Evolutionary conservation across 1,140 invertebrate species (phyloP).

Genomic region (Drosophila aff.): DNA sequence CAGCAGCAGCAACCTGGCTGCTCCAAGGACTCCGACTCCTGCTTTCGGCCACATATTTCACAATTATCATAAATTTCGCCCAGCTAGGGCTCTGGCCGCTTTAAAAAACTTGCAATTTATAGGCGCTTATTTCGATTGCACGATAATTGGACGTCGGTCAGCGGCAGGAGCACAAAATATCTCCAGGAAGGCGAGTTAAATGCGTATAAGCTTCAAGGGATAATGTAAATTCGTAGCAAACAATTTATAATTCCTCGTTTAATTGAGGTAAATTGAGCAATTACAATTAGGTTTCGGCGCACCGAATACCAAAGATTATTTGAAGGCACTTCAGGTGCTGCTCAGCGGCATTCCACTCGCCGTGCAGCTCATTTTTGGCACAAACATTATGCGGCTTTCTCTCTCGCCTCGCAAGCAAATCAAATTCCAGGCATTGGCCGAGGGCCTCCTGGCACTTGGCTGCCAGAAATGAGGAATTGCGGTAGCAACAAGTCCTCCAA

Average conservation of each 20-base stretch:
- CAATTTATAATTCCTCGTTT: not conserved
- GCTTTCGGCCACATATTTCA: too few species aligned
- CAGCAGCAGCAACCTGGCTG: slow-evolving; percentile 9
- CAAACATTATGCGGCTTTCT: slow-evolving; percentile 27
- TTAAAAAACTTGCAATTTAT: too few species aligned
- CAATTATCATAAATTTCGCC: too few species aligned
- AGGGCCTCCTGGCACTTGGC: slow-evolving; percentile 28
- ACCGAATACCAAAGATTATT: not conserved
- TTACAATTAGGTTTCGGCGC: not conserved
- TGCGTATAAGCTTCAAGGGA: too few species aligned
- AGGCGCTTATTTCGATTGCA: too few species aligned
- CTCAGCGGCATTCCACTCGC: not conserved
- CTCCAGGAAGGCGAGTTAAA: too few species aligned
- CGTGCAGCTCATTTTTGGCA: slow-evolving; percentile 16
- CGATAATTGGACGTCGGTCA: too few species aligned
- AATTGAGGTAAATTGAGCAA: not conserved
- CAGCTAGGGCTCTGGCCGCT: too few species aligned
- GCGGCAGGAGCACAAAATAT: too few species aligned
- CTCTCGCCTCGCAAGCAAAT: slow-evolving; percentile 26
- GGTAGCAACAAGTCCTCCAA: slow-evolving; percentile 50
- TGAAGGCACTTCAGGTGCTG: not conserved
- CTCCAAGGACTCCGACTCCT: too few species aligned
- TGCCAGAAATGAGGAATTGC: slow-evolving; percentile 33
- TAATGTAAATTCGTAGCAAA: not conserved
- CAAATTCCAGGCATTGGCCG: slow-evolving; percentile 46